A percentile compares a stretch with the other conserved stretches of the same genome.
Evolutionary conservation across 2,888 invertebrate species (phyloP).

Genomic region (Incurvaria masculella): DNA sequence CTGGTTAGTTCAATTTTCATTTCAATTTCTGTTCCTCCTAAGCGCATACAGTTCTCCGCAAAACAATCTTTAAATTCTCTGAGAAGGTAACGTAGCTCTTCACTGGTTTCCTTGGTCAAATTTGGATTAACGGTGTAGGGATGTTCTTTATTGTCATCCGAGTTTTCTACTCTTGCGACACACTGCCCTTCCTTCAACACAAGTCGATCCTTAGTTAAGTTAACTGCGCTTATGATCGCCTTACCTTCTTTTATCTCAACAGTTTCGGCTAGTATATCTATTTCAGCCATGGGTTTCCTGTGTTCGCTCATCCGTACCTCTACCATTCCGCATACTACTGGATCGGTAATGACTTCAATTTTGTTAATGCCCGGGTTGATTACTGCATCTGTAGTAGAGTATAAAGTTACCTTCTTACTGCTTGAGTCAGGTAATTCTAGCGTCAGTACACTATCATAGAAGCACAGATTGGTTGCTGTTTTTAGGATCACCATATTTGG

Average conservation of each 20-base stretch:
- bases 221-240: slow-evolving; percentile 9
- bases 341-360: slow-evolving; percentile 9
- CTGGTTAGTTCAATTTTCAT: slow-evolving; percentile 10
- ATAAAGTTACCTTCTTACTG: slow-evolving; percentile 4
- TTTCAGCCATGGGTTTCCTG: slow-evolving; percentile 10
- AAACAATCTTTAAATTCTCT: slow-evolving; percentile 9
- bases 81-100: slow-evolving; percentile 2
- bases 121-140: not conserved
- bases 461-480: slow-evolving; percentile 8
- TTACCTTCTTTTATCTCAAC: slow-evolving; percentile 6
- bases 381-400: not conserved
- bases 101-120: not conserved
- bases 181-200: slow-evolving; percentile 4
- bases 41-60: slow-evolving; percentile 7
- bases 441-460: slow-evolving; percentile 7
- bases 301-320: slow-evolving; percentile 8
- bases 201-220: slow-evolving; percentile 6
- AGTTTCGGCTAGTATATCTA: slow-evolving; percentile 4
- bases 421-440: slow-evolving; percentile 4
- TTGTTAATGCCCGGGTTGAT: slow-evolving; percentile 9
- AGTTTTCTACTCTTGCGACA: slow-evolving; percentile 6
- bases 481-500: slow-evolving; percentile 9
- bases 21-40: slow-evolving; percentile 10
- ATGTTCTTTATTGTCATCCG: not conserved
- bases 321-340: slow-evolving; percentile 5